Evolutionary conservation across 2,888 invertebrate species (phyloP).

Genomic region (Caenorhabditis angaria): DNA sequence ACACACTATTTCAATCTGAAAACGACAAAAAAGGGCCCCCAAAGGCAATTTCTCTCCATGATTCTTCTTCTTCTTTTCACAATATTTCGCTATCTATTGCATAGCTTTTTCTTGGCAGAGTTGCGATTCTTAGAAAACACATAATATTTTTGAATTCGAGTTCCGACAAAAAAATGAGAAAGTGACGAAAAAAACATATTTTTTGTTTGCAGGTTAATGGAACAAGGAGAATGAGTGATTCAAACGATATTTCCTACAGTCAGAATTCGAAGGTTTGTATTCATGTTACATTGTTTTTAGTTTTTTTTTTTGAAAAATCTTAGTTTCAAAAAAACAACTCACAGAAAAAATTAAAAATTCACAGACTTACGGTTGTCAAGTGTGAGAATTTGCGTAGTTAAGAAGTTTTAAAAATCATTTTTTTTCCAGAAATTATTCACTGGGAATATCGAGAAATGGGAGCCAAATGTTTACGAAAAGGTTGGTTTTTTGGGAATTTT

Average conservation of each 20-base stretch:
- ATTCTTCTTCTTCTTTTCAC: neutral
- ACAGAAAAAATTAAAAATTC: too few relatives aligned
- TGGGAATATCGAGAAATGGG: constrained; percentile 62
- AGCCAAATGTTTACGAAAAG: constrained; percentile 63
- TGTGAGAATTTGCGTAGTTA: neutral
- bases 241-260: constrained; percentile 35
- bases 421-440: constrained; percentile 43
- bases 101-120: too few relatives aligned
- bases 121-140: too few relatives aligned
- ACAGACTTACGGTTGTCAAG: too few relatives aligned
- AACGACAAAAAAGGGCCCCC: too few relatives aligned
- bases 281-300: neutral
- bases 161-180: neutral
- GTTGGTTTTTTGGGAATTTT: neutral
- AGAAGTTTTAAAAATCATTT: neutral
- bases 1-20: neutral
- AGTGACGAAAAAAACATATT: neutral
- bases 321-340: neutral
- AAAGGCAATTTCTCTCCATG: neutral
- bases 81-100: too few relatives aligned
- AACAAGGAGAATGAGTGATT: constrained; percentile 43
- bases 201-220: constrained; percentile 31
- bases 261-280: constrained; percentile 19
- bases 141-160: neutral
- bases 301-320: neutral